Conservation (phyloP, 1,140 invertebrate genomes). For the Dendrolimus kikuchii region DNA sequence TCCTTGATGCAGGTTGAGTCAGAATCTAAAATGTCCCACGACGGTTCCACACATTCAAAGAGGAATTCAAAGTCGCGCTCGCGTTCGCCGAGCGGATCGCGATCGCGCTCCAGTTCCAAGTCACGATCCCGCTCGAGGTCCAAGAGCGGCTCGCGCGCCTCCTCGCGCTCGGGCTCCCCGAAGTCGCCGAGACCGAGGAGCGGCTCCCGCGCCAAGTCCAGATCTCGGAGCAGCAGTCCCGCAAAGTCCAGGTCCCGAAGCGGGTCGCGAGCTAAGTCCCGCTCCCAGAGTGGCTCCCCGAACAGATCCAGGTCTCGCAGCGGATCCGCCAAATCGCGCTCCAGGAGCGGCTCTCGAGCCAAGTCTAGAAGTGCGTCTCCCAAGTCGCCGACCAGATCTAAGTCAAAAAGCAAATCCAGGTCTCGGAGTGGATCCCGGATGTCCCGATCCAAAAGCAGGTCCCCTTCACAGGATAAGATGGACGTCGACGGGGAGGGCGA, state of each 20-base stretch:
- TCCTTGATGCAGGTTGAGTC: conserved; percentile 31
- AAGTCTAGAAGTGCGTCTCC: conserved; percentile 16
- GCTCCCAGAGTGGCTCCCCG: conserved; percentile 16
- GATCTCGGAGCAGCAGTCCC: conserved; percentile 21
- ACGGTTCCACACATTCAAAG: conserved; percentile 34
- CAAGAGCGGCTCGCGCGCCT: conserved; percentile 13
- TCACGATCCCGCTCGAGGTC: conserved; percentile 22
- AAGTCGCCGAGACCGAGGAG: conserved; percentile 20
- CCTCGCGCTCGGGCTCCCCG: conserved; percentile 17
- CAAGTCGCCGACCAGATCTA: conserved; percentile 3
- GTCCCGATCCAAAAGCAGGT: conserved; percentile 19
- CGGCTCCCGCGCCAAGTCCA: conserved; percentile 17
- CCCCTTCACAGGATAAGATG: conserved; percentile 25
- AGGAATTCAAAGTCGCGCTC: conserved; percentile 13
- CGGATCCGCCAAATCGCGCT: conserved; percentile 11
- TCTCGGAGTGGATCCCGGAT: conserved; percentile 8
- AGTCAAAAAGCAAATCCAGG: conserved; percentile 9
- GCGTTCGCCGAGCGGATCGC: conserved; percentile 20
- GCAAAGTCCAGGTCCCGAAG: conserved; percentile 24
- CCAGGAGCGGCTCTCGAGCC: conserved; percentile 11
- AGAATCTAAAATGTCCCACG: conserved; percentile 42
- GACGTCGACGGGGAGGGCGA: conserved; percentile 21
- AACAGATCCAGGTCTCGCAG: conserved; percentile 14
- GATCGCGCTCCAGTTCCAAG: conserved; percentile 14
- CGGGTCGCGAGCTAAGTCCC: conserved; percentile 21